Conservation (phyloP, 2,888 invertebrate genomes). For the Cryptocephalus moraei region DNA sequence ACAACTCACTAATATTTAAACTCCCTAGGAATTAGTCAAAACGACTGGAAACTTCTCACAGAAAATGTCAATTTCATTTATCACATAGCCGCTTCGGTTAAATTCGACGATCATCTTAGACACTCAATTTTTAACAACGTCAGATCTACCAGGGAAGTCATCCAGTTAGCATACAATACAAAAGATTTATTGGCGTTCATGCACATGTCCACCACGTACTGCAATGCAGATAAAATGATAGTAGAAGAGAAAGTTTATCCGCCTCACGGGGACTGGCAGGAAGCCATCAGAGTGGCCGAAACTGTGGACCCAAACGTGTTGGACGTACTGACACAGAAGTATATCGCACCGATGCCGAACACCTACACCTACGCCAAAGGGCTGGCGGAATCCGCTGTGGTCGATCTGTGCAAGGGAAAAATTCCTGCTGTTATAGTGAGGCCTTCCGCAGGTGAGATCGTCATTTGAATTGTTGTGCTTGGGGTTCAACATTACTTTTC, state of each 20-base stretch:
- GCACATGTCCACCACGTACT: conserved; percentile 82
- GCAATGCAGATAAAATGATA: conserved; percentile 59
- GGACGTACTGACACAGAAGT: conserved; percentile 48
- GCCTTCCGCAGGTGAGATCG: conserved; percentile 69
- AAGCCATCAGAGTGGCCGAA: conserved; percentile 56
- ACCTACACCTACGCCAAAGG: conserved; percentile 89
- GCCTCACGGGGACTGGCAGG: conserved; percentile 56
- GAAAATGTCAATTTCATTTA: conserved; percentile 59
- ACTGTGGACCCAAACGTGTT: conserved; percentile 43
- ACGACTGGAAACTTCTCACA: conserved; percentile 41
- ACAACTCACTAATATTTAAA: too few species aligned
- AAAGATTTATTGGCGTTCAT: conserved; percentile 46
- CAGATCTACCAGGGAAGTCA: conserved; percentile 53
- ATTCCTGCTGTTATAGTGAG: conserved; percentile 71
- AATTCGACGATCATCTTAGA: conserved; percentile 70
- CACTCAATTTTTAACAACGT: conserved; percentile 55
- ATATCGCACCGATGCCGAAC: conserved; percentile 62
- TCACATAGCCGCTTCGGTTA: conserved; percentile 73
- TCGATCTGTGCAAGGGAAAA: conserved; percentile 45
- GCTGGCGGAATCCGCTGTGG: conserved; percentile 70
- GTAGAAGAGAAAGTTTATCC: conserved; percentile 72
- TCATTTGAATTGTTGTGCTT: neutral
- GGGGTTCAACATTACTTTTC: neutral
- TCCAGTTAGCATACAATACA: conserved; percentile 48
- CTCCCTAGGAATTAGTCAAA: conserved; percentile 41